Evolutionary conservation across 2,888 invertebrate species (phyloP).

Genomic region (Agrotis ipsilon): DNA sequence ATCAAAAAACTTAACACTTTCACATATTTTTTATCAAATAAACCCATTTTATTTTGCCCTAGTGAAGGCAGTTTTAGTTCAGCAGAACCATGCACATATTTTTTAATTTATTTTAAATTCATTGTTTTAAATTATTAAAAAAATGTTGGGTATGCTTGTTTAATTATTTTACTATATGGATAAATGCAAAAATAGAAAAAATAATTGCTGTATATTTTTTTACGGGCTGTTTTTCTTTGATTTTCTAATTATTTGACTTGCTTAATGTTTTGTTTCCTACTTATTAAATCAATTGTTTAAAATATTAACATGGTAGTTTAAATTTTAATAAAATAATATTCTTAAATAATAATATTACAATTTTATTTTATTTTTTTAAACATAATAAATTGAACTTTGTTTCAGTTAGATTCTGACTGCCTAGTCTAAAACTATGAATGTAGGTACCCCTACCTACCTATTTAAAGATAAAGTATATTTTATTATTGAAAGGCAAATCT

Average conservation of each 20-base stretch:
- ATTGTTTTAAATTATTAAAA: conserved; percentile 41
- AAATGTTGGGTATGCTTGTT: conserved; percentile 17
- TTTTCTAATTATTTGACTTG: conserved; percentile 6
- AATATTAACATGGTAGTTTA: neutral
- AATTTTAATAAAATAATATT: neutral
- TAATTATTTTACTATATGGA: conserved; percentile 10
- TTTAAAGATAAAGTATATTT: conserved; percentile 30
- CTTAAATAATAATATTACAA: conserved; percentile 8
- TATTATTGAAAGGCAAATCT: conserved; percentile 35
- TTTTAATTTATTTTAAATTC: conserved; percentile 13
- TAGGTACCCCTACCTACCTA: too few species aligned
- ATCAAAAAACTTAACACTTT: conserved; percentile 84
- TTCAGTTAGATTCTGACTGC: neutral
- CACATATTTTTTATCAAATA: conserved; percentile 75
- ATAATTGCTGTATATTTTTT: conserved; percentile 33
- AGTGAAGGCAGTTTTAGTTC: conserved; percentile 47
- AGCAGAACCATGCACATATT: conserved; percentile 19
- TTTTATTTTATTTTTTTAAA: neutral
- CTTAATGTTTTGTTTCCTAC: neutral
- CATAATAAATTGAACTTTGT: neutral
- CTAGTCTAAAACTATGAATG: neutral
- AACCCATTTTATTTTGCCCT: conserved; percentile 74
- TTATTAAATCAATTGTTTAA: neutral
- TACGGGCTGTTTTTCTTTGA: conserved; percentile 32
- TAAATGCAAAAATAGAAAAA: conserved; percentile 15